Conservation (phyloP, 2,797 vertebrate species). For the Siniperca scherzeri region DNA sequence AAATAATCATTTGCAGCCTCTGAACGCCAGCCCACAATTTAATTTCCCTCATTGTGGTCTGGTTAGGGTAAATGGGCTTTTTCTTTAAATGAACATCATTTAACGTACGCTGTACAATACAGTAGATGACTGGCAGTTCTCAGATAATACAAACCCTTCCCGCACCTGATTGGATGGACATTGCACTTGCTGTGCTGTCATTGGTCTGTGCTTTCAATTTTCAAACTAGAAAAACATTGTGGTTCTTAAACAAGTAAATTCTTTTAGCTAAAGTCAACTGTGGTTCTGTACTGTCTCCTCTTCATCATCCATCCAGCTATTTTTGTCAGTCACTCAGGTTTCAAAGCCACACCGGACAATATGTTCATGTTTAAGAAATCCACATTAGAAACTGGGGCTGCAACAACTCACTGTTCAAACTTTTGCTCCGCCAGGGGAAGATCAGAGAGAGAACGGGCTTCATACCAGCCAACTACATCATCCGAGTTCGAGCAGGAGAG, state of each 20-base stretch:
- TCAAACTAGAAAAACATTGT: neutral
- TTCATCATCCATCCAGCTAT: constrained; percentile 10
- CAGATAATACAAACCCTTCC: neutral
- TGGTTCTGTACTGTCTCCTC: neutral
- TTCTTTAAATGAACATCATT: neutral
- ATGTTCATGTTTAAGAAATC: neutral
- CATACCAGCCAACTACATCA: constrained; percentile 92
- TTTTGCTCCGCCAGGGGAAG: constrained; percentile 85
- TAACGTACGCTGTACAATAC: neutral
- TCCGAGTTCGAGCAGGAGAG: constrained; percentile 91
- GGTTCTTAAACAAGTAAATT: neutral
- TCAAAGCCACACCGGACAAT: neutral
- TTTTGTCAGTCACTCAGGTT: constrained; percentile 23
- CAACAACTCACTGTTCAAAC: neutral
- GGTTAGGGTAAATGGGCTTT: neutral
- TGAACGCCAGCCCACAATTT: neutral
- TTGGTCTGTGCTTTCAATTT: neutral
- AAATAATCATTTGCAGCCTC: neutral
- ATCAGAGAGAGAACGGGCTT: constrained; percentile 90
- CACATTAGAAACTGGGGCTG: neutral
- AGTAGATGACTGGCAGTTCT: neutral
- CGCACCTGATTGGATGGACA: neutral
- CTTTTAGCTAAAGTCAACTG: neutral
- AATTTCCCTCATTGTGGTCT: no score
- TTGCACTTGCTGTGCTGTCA: neutral